These are phyloP conservation scores for Drosophila pruinosa DNA, from an alignment of 1,140 invertebrate species.

Conservation along the genomic window DNA sequence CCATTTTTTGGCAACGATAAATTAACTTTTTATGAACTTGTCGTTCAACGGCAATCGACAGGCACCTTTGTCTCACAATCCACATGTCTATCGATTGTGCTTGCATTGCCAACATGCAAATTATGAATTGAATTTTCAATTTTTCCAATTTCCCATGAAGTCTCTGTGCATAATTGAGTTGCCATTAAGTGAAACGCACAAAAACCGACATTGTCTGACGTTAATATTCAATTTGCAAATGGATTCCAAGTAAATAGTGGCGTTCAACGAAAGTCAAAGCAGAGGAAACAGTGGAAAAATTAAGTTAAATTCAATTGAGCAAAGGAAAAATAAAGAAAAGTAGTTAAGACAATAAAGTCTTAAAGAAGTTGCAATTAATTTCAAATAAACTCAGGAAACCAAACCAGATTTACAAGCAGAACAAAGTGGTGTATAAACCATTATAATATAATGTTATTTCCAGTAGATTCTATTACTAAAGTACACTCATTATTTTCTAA, in stretches of 20 bases:
- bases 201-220: not conserved
- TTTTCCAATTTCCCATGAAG: not conserved
- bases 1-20: not conserved
- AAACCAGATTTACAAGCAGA: no score
- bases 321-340: no score
- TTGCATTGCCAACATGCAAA: not conserved
- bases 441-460: no score
- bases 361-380: no score
- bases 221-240: constrained; percentile 11
- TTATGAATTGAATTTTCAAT: constrained; percentile 13
- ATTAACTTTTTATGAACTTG: constrained; percentile 32
- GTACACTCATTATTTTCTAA: no score
- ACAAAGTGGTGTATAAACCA: no score
- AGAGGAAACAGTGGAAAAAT: no score
- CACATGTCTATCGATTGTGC: constrained; percentile 1
- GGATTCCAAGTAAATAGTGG: not conserved
- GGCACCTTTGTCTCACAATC: not conserved
- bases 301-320: not conserved
- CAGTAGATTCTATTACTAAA: no score
- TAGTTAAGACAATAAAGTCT: no score
- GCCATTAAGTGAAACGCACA: not conserved
- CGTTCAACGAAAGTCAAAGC: no score
- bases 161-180: constrained; percentile 17
- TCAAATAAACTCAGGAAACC: no score
- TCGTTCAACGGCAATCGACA: constrained; percentile 1